Evolutionary conservation across 1,140 invertebrate species (phyloP).

Genomic region (Drosophila biarmipes): DNA sequence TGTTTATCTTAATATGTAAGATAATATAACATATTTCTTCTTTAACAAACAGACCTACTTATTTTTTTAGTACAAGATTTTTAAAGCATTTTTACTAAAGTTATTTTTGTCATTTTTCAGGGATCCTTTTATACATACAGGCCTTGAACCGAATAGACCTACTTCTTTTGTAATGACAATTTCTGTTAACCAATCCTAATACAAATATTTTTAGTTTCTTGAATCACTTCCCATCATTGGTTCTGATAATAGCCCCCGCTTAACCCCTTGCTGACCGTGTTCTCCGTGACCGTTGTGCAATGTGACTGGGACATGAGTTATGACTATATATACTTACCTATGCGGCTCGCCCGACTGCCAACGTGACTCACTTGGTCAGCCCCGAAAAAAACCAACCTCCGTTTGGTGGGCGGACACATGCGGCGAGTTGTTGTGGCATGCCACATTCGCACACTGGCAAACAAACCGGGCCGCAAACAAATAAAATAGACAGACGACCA

Average conservation of each 20-base stretch:
- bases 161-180: no score
- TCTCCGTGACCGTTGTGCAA: slow-evolving; percentile 40
- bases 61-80: no score
- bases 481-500: slow-evolving; percentile 66
- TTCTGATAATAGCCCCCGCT: slow-evolving; percentile 46
- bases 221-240: slow-evolving; percentile 40
- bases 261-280: slow-evolving; percentile 64
- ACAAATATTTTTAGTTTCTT: neutral
- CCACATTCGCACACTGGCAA: slow-evolving; percentile 47
- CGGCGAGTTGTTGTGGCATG: slow-evolving; percentile 67
- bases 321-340: slow-evolving; percentile 14
- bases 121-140: no score
- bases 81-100: no score
- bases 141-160: no score
- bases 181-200: no score
- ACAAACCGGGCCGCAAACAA: slow-evolving; percentile 37
- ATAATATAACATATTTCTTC: no score
- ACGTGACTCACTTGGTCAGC: slow-evolving; percentile 74
- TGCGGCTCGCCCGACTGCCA: slow-evolving; percentile 50
- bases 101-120: no score
- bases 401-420: slow-evolving; percentile 71
- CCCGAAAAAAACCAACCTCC: slow-evolving; percentile 4
- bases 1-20: no score
- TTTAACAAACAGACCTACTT: no score
- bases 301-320: slow-evolving; percentile 63